These are phyloP conservation scores for Lasioglossum pauxillum DNA, from an alignment of 2,888 invertebrate species.

Conservation along the genomic window DNA sequence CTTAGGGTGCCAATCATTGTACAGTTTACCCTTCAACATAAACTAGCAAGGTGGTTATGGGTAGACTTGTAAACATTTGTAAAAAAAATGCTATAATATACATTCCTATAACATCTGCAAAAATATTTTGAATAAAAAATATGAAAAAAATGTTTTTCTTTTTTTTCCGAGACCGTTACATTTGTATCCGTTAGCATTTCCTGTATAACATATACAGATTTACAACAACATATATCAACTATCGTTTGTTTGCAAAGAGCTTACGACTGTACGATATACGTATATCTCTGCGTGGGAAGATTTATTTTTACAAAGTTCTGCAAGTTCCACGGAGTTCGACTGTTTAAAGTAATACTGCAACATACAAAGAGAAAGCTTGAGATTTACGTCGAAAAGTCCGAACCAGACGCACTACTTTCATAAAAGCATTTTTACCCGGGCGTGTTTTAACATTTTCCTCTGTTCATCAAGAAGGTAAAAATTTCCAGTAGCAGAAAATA, in stretches of 20 bases:
- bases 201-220: not conserved
- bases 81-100: too few relatives aligned
- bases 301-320: not conserved
- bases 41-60: too few relatives aligned
- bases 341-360: not conserved
- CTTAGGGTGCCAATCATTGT: too few relatives aligned
- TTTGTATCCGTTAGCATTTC: too few relatives aligned
- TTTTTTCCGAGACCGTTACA: too few relatives aligned
- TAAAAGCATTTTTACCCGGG: not conserved
- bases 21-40: too few relatives aligned
- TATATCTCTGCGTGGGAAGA: not conserved
- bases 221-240: not conserved
- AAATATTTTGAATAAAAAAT: not conserved
- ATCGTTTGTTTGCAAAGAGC: not conserved
- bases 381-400: not conserved
- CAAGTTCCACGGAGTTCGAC: not conserved
- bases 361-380: not conserved
- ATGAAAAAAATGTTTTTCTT: not conserved
- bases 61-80: too few relatives aligned
- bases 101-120: not conserved
- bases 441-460: not conserved
- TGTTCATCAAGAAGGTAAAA: not conserved
- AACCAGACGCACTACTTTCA: not conserved
- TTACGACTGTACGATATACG: not conserved
- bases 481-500: constrained; percentile 12